A percentile compares a stretch with the other conserved stretches of the same genome.
phyloP scores from a whole-genome alignment of 2,797 vertebrate genomes.

The Monodelphis domestica region DNA sequence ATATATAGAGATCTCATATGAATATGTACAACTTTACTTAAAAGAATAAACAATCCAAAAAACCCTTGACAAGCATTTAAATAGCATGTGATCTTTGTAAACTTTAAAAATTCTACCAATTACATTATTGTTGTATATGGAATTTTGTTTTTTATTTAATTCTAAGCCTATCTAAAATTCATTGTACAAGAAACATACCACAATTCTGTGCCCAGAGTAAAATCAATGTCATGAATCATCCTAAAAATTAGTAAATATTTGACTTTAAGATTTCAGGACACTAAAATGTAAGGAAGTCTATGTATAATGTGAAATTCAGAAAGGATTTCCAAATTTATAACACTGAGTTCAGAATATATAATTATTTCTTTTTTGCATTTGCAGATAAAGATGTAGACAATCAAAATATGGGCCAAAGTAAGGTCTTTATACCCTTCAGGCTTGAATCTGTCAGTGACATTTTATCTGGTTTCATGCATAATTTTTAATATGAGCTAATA shows the following conservation, averaged over 20 bases:
- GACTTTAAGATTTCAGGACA: neutral
- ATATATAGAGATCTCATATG: neutral
- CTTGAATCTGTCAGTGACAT: neutral
- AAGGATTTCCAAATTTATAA: conserved; percentile 6
- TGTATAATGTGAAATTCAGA: neutral
- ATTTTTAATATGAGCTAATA: neutral
- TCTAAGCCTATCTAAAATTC: conserved; percentile 24
- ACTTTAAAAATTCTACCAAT: conserved; percentile 3
- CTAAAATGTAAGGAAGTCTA: conserved; percentile 4
- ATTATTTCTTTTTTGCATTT: neutral
- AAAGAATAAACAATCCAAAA: neutral
- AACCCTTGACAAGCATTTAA: neutral
- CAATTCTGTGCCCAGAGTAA: neutral
- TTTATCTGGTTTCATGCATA: neutral
- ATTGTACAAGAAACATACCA: neutral
- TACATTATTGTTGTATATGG: neutral
- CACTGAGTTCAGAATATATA: conserved; percentile 30
- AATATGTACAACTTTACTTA: conserved; percentile 24
- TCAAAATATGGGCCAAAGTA: neutral
- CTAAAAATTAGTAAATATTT: neutral
- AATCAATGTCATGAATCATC: conserved; percentile 1
- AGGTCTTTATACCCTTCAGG: neutral
- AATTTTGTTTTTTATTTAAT: conserved; percentile 20
- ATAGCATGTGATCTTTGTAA: neutral
- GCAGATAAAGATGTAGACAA: neutral